Conservation (phyloP, 2,888 invertebrate species). For the Argynnis bischoffii region DNA sequence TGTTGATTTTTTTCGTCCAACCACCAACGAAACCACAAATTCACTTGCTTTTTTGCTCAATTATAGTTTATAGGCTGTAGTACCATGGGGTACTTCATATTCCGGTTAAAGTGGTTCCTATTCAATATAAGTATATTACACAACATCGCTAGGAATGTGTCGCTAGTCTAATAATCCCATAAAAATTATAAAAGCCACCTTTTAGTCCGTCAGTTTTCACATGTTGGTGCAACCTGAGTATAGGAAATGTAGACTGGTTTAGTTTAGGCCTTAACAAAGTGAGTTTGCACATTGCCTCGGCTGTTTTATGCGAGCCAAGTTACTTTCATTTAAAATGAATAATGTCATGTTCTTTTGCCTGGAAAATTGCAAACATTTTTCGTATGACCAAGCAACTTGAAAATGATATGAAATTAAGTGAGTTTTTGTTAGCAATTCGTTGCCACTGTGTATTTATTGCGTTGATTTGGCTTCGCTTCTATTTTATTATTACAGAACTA, state of each 20-base stretch:
- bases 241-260: background rate
- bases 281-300: slow-evolving; percentile 9
- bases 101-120: too few species aligned
- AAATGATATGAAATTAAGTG: background rate
- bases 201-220: background rate
- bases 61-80: too few species aligned
- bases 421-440: too few species aligned
- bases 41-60: too few species aligned
- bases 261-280: slow-evolving; percentile 17
- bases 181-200: background rate
- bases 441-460: too few species aligned
- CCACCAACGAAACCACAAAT: too few species aligned
- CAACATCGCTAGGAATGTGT: too few species aligned
- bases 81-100: too few species aligned
- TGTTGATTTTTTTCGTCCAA: too few species aligned
- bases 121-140: too few species aligned
- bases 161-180: background rate
- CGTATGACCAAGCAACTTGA: background rate
- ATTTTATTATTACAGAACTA: too few species aligned
- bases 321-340: slow-evolving; percentile 27
- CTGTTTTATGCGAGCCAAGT: slow-evolving; percentile 4
- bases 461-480: too few species aligned
- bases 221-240: background rate
- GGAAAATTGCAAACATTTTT: slow-evolving; percentile 17
- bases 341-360: slow-evolving; percentile 10